These are phyloP conservation scores for Silurus aristotelis DNA, from an alignment of 2,797 vertebrate genomes.

Conservation along the genomic window DNA sequence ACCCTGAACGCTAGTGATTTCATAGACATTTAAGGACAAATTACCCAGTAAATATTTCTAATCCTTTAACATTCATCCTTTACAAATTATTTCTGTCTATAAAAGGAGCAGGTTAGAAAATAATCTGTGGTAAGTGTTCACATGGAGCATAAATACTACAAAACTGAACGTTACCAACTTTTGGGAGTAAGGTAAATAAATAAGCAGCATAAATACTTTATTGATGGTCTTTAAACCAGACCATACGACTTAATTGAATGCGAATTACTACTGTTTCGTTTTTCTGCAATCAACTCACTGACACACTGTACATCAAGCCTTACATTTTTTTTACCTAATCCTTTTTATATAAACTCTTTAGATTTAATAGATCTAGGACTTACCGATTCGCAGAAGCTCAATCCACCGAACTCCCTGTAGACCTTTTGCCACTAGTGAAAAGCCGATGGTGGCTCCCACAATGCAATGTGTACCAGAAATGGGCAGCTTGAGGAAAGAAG, in stretches of 20 bases:
- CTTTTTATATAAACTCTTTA: not conserved
- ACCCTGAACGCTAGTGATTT: not conserved
- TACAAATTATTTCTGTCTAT: not conserved
- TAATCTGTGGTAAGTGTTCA: not conserved
- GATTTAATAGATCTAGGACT: constrained; percentile 55
- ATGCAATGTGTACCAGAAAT: constrained; percentile 99
- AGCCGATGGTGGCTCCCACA: constrained; percentile 97
- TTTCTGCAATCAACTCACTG: not conserved
- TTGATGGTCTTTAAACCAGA: not conserved
- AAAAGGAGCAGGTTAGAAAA: not conserved
- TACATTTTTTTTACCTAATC: not conserved
- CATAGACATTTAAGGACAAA: not conserved
- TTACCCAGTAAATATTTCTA: not conserved
- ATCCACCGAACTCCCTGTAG: constrained; percentile 88
- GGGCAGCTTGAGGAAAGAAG: constrained; percentile 95
- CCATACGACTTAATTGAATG: not conserved
- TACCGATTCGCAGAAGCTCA: constrained; percentile 90
- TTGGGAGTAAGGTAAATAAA: not conserved
- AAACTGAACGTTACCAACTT: not conserved
- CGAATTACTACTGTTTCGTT: too few species aligned
- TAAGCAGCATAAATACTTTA: not conserved
- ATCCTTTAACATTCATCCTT: not conserved
- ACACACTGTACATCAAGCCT: not conserved
- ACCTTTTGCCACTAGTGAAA: constrained; percentile 87
- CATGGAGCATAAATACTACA: not conserved